A percentile compares a stretch with the other conserved stretches of the same genome.
These are phyloP conservation scores for Abrostola triplasia DNA, from an alignment of 2,888 invertebrate genomes.

Conservation along the genomic window DNA sequence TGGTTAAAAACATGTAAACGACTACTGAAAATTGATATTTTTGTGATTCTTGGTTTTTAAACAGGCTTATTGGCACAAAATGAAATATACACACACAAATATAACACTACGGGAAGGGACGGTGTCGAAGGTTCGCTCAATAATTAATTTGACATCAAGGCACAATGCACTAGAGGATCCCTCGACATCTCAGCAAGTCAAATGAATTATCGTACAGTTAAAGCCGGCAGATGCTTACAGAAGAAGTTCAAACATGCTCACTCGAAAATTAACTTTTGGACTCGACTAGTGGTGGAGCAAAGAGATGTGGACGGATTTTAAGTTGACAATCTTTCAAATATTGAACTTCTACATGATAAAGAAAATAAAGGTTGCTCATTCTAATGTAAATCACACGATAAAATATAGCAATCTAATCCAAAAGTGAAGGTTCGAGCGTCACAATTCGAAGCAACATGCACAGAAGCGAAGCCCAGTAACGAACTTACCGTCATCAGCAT, in stretches of 20 bases:
- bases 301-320: constrained; percentile 22
- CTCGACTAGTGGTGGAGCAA: constrained; percentile 2
- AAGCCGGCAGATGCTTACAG: constrained; percentile 60
- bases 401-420: constrained; percentile 36
- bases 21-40: constrained; percentile 2
- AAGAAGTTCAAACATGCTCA: constrained; percentile 63
- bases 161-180: constrained; percentile 69
- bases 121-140: constrained; percentile 79
- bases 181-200: constrained; percentile 86
- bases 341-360: constrained; percentile 15
- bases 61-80: constrained; percentile 59
- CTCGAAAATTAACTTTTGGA: constrained; percentile 76
- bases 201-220: constrained; percentile 81
- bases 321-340: constrained; percentile 23
- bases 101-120: constrained; percentile 59
- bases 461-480: constrained; percentile 75
- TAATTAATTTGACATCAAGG: constrained; percentile 68
- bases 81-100: constrained; percentile 40
- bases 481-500: constrained; percentile 83
- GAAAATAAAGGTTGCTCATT: constrained; percentile 25
- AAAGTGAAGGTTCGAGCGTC: constrained; percentile 54
- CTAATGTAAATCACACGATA: constrained; percentile 13
- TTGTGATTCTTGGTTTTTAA: constrained; percentile 24
- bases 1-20: constrained; percentile 26
- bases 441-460: constrained; percentile 55